Base-by-base conservation (phyloP, 2,113 vertebrate species). In the Emberiza fucata region DNA sequence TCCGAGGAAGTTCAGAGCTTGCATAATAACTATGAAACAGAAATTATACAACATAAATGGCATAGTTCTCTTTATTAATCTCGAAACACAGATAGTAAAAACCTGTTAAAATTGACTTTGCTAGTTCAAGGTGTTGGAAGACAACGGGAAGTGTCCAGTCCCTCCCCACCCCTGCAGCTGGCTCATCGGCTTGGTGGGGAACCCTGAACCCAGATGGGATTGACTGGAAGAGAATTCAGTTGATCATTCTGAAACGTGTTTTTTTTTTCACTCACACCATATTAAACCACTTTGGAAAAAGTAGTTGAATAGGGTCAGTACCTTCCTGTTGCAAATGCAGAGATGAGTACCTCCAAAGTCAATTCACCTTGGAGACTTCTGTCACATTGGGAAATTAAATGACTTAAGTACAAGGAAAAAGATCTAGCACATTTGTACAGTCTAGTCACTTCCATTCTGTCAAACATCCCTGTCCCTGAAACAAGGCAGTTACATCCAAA, bases 101-200 rank as follows among this genome's bases (percentile, higher is more conserved):
- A 9, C 14, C 9, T 33, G 8, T 45, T 37, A 8, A 6, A 8
- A 6, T 18, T 53, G 31, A 23, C 24, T 53, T 79, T 8, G 59
- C n/a, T 8, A 25, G 1, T 53, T 61, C 8, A 57, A 61, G 22
- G 37, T 24, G 70, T 73, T 29, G 20, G 54, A 45, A 69, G 39
- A 15, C 8, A 61, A 25, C 0, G 0, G 13, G n/a, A 53, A 39
- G 2, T n/a, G 25, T 27, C 17, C 8, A 1, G 3, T 14, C 2
- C 25, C 24, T 60, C 17, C 28, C 11, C 10, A 4, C 12, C 12
- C 10, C 13, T 9, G 13, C 22, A 22, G 15, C 6, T 5, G 61
- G 5, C n/a, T 20, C 11, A 9, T 28, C 1, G 2, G 15, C 16
- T 24, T 24, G 12, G 14, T 37, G 9, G 21, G 31, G 33, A 57